A percentile compares a stretch with the other conserved stretches of the same genome.
These are phyloP conservation scores for Griposia aprilina DNA, from an alignment of 2,888 invertebrate species.

Conservation along the genomic window DNA sequence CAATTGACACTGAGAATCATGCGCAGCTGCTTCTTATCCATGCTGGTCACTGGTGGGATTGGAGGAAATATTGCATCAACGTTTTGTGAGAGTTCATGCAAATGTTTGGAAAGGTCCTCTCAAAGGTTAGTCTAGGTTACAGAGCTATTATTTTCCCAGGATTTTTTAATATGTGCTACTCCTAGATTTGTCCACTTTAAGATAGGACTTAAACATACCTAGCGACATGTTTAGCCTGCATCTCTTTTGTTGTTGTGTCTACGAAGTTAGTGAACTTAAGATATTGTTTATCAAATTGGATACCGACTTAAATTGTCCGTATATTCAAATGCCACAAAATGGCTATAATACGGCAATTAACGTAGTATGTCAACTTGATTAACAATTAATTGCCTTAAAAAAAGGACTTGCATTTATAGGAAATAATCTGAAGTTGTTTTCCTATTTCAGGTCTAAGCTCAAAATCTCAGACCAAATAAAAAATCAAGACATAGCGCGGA, in stretches of 20 bases:
- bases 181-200: no score
- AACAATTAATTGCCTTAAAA: background rate
- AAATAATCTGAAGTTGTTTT: background rate
- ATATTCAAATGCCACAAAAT: no score
- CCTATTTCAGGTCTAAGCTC: background rate
- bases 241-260: no score
- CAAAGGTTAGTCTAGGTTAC: background rate
- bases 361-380: background rate
- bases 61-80: slow-evolving; percentile 3
- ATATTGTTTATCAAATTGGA: no score
- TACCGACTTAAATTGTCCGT: no score
- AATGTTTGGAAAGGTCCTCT: background rate
- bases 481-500: no score
- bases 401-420: background rate
- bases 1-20: slow-evolving; percentile 61
- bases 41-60: slow-evolving; percentile 14
- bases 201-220: background rate
- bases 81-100: background rate
- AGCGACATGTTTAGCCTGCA: background rate
- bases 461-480: no score
- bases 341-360: no score
- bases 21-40: slow-evolving; percentile 50
- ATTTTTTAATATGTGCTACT: no score
- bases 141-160: background rate
- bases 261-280: no score